These are phyloP conservation scores for Acanthiza pusilla DNA, from an alignment of 2,797 vertebrate genomes.

Conservation along the genomic window DNA sequence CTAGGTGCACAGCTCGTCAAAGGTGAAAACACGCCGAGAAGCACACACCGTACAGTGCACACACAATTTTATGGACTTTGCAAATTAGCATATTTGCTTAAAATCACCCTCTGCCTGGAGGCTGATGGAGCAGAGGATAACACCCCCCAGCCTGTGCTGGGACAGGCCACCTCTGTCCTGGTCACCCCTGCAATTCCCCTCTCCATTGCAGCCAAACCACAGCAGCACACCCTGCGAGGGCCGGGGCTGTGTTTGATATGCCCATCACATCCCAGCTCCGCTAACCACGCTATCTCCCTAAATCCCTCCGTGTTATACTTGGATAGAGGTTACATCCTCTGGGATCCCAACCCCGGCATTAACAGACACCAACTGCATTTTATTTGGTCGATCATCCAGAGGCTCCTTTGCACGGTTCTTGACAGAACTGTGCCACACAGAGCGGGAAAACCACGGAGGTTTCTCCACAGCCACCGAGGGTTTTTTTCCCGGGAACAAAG, in stretches of 20 bases:
- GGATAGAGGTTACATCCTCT: conserved; percentile 7
- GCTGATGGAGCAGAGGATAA: rapidly evolving
- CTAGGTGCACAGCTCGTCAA: too few species aligned
- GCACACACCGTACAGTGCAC: too few species aligned
- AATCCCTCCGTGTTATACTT: not conserved
- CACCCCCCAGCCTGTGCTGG: not conserved
- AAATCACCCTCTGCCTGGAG: too few species aligned
- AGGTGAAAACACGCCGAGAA: too few species aligned
- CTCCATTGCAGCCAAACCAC: not conserved
- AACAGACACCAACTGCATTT: not conserved
- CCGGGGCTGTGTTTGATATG: not conserved
- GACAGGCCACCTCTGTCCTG: rapidly evolving
- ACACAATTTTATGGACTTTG: too few species aligned
- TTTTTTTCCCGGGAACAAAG: not conserved
- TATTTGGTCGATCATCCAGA: not conserved
- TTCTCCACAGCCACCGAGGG: not conserved
- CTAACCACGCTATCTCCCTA: not conserved
- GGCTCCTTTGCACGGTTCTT: not conserved
- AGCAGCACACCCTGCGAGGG: not conserved
- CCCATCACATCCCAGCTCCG: not conserved
- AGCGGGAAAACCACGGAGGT: not conserved
- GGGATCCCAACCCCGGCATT: not conserved
- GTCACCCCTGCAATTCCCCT: rapidly evolving
- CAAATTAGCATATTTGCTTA: too few species aligned
- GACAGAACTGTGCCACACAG: not conserved